Percentiles rank a stretch among this genome's conserved stretches.
Conservation (phyloP, 2,797 vertebrate species). For the Sebastes steindachneri region DNA sequence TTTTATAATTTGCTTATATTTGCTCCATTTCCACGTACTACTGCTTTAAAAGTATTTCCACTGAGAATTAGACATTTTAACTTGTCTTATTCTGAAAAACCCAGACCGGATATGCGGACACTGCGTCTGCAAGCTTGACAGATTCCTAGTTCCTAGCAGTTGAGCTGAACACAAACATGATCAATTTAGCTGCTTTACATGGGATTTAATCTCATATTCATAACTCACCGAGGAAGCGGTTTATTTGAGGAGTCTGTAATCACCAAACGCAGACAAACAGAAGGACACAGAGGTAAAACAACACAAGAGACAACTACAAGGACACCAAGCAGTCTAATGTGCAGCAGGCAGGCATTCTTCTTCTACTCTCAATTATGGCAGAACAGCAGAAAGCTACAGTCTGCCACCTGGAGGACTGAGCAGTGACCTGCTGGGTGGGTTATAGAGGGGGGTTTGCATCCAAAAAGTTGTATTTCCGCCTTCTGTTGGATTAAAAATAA, state of each 20-base stretch:
- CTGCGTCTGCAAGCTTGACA: neutral
- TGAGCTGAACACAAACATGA: neutral
- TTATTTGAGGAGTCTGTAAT: neutral
- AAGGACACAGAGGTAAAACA: neutral
- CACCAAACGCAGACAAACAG: neutral
- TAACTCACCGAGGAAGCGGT: constrained; percentile 39
- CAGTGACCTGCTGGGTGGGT: neutral
- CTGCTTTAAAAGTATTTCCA: neutral
- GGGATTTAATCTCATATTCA: neutral
- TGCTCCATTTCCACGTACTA: too few species aligned
- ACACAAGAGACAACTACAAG: neutral
- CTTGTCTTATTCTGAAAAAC: constrained; percentile 34
- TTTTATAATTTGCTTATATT: too few species aligned
- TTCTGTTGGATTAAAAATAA: neutral
- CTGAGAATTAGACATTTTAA: neutral
- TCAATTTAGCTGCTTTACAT: neutral
- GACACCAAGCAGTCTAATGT: neutral
- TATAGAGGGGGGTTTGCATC: neutral
- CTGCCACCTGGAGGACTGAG: neutral
- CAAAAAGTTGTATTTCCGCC: neutral
- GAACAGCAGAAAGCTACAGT: rapidly evolving
- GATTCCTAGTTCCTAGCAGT: too few species aligned
- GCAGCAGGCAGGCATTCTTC: constrained; percentile 4
- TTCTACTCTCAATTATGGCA: constrained; percentile 12
- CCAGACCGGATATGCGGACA: neutral